phyloP scores from a whole-genome alignment of 2,888 invertebrate genomes.

The Caenorhabditis angaria region DNA sequence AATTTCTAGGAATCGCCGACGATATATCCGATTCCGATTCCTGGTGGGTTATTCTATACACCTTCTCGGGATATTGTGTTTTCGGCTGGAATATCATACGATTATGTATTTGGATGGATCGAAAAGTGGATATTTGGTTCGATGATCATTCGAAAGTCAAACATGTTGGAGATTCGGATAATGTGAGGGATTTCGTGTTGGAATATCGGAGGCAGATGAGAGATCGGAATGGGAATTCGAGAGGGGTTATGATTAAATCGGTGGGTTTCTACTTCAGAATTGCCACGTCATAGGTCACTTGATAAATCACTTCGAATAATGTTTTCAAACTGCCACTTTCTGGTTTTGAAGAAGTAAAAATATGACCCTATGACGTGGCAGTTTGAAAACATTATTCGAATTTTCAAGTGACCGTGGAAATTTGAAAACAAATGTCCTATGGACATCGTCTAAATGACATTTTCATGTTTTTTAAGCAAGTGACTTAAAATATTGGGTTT shows the following conservation, averaged over 20 bases:
- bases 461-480: too few species aligned
- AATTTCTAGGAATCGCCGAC: constrained; percentile 8
- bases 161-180: not conserved
- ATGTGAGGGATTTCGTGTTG: constrained; percentile 25
- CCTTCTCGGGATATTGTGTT: constrained; percentile 17
- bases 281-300: too few species aligned
- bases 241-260: constrained; percentile 32
- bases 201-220: constrained; percentile 16
- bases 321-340: too few species aligned
- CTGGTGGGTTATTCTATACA: constrained; percentile 33
- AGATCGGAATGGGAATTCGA: constrained; percentile 12
- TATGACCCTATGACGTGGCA: too few species aligned
- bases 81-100: constrained; percentile 30
- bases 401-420: too few species aligned
- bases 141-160: constrained; percentile 12
- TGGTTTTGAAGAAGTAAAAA: too few species aligned
- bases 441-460: too few species aligned
- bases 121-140: constrained; percentile 1
- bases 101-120: constrained; percentile 21
- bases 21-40: constrained; percentile 18
- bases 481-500: too few species aligned
- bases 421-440: too few species aligned
- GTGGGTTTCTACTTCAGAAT: too few species aligned
- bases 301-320: too few species aligned
- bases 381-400: too few species aligned